Evolutionary conservation across 2,888 invertebrate species (phyloP).

Genomic region (Metacarcinus magister): DNA sequence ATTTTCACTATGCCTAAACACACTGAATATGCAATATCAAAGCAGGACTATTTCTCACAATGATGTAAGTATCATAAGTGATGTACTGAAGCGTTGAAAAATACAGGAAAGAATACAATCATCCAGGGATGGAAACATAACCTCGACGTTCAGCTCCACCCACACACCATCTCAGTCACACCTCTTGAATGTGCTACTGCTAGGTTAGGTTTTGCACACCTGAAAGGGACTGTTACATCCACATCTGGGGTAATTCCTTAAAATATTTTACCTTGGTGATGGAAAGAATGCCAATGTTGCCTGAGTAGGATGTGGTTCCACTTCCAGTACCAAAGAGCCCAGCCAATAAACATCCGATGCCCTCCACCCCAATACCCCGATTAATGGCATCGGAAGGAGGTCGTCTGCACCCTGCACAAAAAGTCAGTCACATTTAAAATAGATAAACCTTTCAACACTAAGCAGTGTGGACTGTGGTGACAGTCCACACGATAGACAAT

Average conservation of each 20-base stretch:
- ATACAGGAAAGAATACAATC: no score
- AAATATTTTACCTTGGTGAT: constrained; percentile 85
- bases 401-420: constrained; percentile 84
- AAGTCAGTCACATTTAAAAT: background rate
- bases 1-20: no score
- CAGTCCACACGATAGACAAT: background rate
- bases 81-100: no score
- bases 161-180: no score
- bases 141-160: no score
- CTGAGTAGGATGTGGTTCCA: constrained; percentile 86
- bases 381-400: constrained; percentile 87
- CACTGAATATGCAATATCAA: no score
- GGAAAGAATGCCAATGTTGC: constrained; percentile 87
- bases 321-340: constrained; percentile 86
- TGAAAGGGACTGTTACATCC: no score
- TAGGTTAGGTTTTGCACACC: no score
- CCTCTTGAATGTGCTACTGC: no score
- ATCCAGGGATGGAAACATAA: no score
- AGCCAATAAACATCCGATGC: constrained; percentile 85
- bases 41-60: no score
- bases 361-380: constrained; percentile 86
- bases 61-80: no score
- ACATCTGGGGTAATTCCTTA: background rate
- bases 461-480: background rate
- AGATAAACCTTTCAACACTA: background rate